Evolutionary conservation across 2,888 invertebrate genomes (phyloP), one percentile per base, ranked within the genome.

Genomic region (Teleiodes luculella): DNA sequence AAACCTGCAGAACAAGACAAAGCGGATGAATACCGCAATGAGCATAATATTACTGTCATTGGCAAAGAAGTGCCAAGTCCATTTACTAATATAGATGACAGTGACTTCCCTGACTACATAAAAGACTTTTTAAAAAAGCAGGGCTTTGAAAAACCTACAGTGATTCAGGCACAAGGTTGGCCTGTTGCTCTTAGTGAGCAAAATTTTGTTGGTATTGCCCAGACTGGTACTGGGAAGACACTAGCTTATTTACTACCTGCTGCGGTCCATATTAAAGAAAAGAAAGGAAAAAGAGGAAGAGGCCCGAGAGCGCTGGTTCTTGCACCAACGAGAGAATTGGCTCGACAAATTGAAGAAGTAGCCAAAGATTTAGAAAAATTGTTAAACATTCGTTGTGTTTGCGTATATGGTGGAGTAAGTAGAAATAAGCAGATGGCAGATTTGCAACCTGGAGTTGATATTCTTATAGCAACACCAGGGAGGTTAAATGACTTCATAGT

Each of bases 381-480:
- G 11, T 92, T 95, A 4, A 92, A 93, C 64, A 92, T 96, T 8
- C 89, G 94, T 14, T 94, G 94, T 76, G 94, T 94, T 0, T 97
- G 97, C 79, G 93, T 96, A 18, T 97, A 96, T 90, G 97, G 97
- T 52, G 97, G 97, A 37, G 95, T 96, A 2, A 94, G 93, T 1
- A 95, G 95, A 71, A 91, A 91, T 2, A 80, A 76, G 30, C 93
- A 95, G 75, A 92, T 92, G 0, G 83, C 91, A 3, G 91, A 93
- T 61, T 72, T 95, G 49, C 91, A 92, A 62, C 86, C 91, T 30
- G 96, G 96, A 50, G 95, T 95, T 24, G 95, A 96, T 78, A 95
- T 97, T 65, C 93, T 95, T 28, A 96, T 97, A 66, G 97, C 96
- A 2, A 97, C 97, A 18, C 97, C 97, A 1, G 97, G 97, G 2